Conservation (phyloP, 2,113 vertebrate species). For the Tympanuchus pallidicinctus region DNA sequence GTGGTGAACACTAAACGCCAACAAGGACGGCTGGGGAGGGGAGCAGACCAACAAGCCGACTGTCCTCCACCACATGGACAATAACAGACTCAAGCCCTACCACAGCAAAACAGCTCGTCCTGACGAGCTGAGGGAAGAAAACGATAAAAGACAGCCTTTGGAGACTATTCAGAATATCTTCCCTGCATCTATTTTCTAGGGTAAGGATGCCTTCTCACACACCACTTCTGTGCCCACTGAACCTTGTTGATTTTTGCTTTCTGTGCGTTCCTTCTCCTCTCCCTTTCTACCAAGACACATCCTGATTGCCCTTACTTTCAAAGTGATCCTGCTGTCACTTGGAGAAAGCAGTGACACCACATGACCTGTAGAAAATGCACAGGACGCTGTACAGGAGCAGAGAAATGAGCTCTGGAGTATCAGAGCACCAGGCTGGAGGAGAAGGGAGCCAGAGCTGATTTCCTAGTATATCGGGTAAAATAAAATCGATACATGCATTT, state of each 20-base stretch:
- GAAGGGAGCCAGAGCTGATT: neutral
- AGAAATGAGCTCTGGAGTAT: neutral
- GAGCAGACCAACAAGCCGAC: neutral
- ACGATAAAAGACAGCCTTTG: neutral
- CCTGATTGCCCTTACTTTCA: neutral
- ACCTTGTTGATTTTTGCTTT: neutral
- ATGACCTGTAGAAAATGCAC: neutral
- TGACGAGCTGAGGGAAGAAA: neutral
- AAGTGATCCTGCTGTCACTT: neutral
- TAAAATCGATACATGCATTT: neutral
- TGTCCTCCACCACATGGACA: neutral
- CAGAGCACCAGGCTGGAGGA: neutral
- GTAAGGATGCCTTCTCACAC: neutral
- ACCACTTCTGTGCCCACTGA: neutral
- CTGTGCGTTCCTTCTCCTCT: neutral
- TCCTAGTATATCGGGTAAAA: neutral
- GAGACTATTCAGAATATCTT: neutral
- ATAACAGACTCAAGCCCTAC: neutral
- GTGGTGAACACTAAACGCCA: neutral
- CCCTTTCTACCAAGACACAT: neutral
- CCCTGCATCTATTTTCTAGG: neutral
- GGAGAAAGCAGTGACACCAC: neutral
- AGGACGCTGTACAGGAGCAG: neutral
- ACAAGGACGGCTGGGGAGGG: neutral
- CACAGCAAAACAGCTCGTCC: neutral